These are phyloP conservation scores for Lycia hirtaria DNA, from an alignment of 2,888 invertebrate genomes.

Conservation along the genomic window DNA sequence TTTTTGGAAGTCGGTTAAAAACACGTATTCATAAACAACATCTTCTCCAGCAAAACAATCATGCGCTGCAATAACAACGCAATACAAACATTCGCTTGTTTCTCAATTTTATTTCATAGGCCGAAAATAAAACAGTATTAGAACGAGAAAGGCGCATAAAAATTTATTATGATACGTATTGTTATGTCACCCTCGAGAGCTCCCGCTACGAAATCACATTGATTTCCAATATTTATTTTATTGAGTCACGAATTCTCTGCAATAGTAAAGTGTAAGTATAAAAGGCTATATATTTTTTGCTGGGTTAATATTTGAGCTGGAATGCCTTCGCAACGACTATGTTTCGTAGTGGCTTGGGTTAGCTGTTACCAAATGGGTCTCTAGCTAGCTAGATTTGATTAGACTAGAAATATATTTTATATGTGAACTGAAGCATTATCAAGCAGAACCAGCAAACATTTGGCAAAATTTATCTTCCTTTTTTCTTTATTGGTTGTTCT, in stretches of 20 bases:
- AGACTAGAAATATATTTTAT: no score
- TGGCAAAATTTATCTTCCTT: no score
- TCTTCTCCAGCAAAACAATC: background rate
- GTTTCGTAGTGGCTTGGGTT: constrained; percentile 8
- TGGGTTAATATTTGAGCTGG: constrained; percentile 29
- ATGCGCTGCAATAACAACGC: constrained; percentile 4
- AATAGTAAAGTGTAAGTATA: constrained; percentile 35
- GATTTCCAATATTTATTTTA: constrained; percentile 45
- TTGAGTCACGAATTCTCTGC: constrained; percentile 42
- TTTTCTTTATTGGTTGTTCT: no score
- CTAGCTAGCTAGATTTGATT: background rate
- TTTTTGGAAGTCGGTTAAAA: no score
- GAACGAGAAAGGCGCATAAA: constrained; percentile 37
- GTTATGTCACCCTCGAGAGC: constrained; percentile 40
- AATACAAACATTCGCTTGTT: constrained; percentile 20
- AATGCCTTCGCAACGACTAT: constrained; percentile 16
- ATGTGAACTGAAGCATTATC: no score
- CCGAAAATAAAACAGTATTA: constrained; percentile 36
- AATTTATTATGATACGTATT: constrained; percentile 39
- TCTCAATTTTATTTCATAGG: constrained; percentile 28
- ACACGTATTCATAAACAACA: background rate
- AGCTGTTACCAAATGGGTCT: constrained; percentile 13
- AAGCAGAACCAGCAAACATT: no score
- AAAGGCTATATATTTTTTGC: constrained; percentile 37
- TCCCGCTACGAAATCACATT: constrained; percentile 34